Percentiles rank a stretch among this genome's conserved stretches.
Conservation (phyloP, 37 sponge, comb jelly and placozoan species). For the Chondrilla cf. caribensis region DNA sequence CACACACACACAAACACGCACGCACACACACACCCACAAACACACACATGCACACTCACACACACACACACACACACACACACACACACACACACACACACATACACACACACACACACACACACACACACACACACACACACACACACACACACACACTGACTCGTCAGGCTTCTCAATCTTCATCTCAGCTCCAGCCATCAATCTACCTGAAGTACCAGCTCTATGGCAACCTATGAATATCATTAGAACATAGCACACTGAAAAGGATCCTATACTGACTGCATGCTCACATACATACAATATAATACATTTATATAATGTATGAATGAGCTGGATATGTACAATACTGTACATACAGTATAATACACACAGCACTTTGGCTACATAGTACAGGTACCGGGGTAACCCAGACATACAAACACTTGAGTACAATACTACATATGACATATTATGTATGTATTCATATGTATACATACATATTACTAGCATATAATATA, state of each 20-base stretch:
- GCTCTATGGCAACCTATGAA: neutral
- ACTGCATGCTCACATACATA: no score
- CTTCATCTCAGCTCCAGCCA: slow-evolving; percentile 83
- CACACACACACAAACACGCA: neutral
- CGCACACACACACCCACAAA: slow-evolving; percentile 1
- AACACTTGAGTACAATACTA: no score
- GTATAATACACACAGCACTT: no score
- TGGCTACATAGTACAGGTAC: no score
- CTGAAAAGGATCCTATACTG: no score
- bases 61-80: slow-evolving; percentile 5
- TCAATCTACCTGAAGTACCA: slow-evolving; percentile 59
- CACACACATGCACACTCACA: neutral
- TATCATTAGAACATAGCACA: neutral
- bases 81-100: neutral
- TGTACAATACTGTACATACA: neutral
- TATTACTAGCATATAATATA: no score
- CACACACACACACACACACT: neutral
- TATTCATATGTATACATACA: no score
- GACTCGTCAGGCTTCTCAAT: slow-evolving; percentile 76
- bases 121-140: slow-evolving; percentile 18
- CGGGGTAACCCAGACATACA: no score
- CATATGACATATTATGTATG: no score
- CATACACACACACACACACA: neutral
- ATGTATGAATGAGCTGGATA: no score
- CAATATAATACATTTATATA: no score